Percentiles rank a stretch among this genome's conserved stretches.
Conservation (phyloP, 2,797 vertebrate species). For the Argentina silus region DNA sequence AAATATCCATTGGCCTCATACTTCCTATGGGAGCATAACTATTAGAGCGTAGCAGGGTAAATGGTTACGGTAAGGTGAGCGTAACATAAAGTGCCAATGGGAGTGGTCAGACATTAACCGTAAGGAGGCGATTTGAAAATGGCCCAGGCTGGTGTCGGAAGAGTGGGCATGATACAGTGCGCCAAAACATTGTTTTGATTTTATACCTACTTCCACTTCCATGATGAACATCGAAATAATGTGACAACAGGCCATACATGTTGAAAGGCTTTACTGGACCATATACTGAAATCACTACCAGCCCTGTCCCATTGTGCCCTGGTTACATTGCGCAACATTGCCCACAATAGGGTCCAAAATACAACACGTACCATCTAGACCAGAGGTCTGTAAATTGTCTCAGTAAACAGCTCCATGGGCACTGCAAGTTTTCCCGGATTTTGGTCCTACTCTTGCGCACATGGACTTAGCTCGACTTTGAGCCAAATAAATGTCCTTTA, state of each 20-base stretch:
- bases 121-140: too few relatives aligned
- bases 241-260: too few relatives aligned
- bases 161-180: too few relatives aligned
- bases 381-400: neutral
- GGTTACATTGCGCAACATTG: neutral
- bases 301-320: too few relatives aligned
- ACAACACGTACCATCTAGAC: neutral
- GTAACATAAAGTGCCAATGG: constrained; percentile 36
- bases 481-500: neutral
- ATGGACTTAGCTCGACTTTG: neutral
- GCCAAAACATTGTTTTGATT: too few relatives aligned
- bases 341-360: neutral
- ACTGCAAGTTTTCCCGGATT: constrained; percentile 50
- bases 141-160: too few relatives aligned
- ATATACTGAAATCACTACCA: too few relatives aligned
- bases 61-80: constrained; percentile 64
- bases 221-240: too few relatives aligned
- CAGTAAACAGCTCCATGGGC: constrained; percentile 39
- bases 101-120: too few relatives aligned
- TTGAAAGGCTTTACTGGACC: too few relatives aligned
- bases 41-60: neutral
- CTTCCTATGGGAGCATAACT: constrained; percentile 45
- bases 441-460: constrained; percentile 32
- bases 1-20: constrained; percentile 56
- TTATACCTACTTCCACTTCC: too few relatives aligned